Evolutionary conservation across 2,113 vertebrate species (phyloP).

Genomic region (Phylloscopus trochiloides): DNA sequence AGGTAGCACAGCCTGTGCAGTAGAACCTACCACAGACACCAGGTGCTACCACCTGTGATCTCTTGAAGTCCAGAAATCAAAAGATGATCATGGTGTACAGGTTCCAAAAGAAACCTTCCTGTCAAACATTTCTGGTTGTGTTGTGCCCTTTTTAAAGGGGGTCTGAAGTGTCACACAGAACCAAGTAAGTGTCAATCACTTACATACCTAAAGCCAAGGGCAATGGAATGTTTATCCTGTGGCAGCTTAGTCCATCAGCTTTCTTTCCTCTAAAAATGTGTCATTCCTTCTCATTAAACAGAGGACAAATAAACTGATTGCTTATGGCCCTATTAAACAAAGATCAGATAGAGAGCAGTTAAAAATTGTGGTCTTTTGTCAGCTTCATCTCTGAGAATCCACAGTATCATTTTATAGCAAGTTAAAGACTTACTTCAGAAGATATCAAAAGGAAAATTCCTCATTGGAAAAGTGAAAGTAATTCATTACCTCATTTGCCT

Average conservation of each 20-base stretch:
- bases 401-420: not conserved
- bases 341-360: not conserved
- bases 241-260: not conserved
- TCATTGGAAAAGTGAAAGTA: not conserved
- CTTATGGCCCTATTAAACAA: not conserved
- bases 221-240: not conserved
- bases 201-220: not conserved
- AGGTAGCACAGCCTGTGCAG: not conserved
- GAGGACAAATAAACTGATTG: not conserved
- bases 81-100: not conserved
- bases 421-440: not conserved
- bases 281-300: not conserved
- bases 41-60: not conserved
- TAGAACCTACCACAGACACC: not conserved
- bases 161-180: not conserved
- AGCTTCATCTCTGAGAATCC: not conserved
- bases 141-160: not conserved
- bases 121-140: not conserved
- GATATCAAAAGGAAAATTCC: not conserved
- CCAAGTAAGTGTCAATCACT: not conserved
- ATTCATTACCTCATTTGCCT: not conserved
- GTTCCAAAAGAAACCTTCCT: not conserved
- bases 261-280: not conserved
- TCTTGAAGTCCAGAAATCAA: not conserved
- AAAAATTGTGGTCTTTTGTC: not conserved